Conservation (phyloP, 1,140 invertebrate genomes). For the Neodiprion fabricii region DNA sequence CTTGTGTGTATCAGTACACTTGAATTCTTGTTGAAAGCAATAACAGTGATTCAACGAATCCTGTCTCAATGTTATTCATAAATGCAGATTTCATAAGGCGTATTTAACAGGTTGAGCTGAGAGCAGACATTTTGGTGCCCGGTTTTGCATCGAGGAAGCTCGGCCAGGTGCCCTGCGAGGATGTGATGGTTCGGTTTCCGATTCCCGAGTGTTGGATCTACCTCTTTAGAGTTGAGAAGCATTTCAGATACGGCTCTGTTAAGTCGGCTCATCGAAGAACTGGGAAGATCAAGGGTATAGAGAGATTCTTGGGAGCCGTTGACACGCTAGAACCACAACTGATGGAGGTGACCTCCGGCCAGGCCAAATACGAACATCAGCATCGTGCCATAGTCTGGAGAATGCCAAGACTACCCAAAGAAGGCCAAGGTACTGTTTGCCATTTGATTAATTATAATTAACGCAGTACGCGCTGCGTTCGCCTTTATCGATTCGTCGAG, state of each 20-base stretch:
- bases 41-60: too few relatives aligned
- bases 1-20: neutral
- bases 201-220: slow-evolving; percentile 99
- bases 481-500: neutral
- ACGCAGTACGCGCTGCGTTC: neutral
- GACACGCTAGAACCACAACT: slow-evolving; percentile 90
- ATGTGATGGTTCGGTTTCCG: slow-evolving; percentile 95
- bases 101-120: slow-evolving; percentile 80
- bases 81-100: too few relatives aligned
- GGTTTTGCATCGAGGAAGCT: slow-evolving; percentile 95
- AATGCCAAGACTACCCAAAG: slow-evolving; percentile 93
- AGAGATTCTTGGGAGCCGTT: slow-evolving; percentile 91
- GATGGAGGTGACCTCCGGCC: slow-evolving; percentile 97
- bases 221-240: slow-evolving; percentile 96
- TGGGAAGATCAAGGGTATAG: slow-evolving; percentile 93
- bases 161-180: slow-evolving; percentile 95
- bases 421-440: slow-evolving; percentile 84
- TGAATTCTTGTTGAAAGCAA: too few relatives aligned
- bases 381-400: slow-evolving; percentile 98
- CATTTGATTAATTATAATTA: slow-evolving; percentile 1
- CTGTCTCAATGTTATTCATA: too few relatives aligned
- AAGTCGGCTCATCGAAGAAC: slow-evolving; percentile 95
- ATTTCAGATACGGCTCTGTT: slow-evolving; percentile 98
- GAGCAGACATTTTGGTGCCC: slow-evolving; percentile 93
- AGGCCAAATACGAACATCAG: slow-evolving; percentile 99